Evolutionary conservation across 2,113 vertebrate species (phyloP).

Genomic region (Martes martes): DNA sequence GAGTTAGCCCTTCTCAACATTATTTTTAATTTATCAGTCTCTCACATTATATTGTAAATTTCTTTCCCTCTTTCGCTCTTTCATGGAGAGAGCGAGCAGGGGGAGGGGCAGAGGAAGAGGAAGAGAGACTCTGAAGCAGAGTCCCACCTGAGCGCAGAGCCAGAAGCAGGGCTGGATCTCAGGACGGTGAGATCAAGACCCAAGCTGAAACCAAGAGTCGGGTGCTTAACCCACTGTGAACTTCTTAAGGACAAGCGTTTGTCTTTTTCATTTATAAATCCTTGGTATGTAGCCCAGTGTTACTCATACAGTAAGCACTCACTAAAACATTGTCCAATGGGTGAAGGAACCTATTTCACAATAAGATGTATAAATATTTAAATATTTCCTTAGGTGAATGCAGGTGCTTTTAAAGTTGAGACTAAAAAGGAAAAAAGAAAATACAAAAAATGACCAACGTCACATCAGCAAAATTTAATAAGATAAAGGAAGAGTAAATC

Average conservation of each 20-base stretch:
- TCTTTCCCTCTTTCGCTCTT: neutral
- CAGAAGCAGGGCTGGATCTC: neutral
- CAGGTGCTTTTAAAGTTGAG: neutral
- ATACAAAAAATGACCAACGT: neutral
- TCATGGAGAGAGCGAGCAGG: neutral
- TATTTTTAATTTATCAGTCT: neutral
- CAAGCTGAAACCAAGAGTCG: neutral
- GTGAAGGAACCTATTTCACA: neutral
- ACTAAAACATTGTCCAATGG: neutral
- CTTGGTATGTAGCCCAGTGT: neutral
- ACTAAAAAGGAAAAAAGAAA: neutral
- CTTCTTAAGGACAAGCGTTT: neutral
- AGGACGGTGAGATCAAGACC: neutral
- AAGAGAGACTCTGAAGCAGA: neutral
- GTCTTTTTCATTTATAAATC: neutral
- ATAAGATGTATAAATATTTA: neutral
- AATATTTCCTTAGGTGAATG: neutral
- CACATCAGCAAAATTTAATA: neutral
- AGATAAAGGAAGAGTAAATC: neutral
- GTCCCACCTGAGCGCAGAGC: neutral
- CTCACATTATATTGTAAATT: neutral
- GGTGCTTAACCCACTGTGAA: neutral
- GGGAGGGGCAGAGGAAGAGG: neutral
- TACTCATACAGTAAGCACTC: neutral
- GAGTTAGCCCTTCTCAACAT: neutral